Evolutionary conservation across 37 sponge, comb jelly and placozoan genomes (phyloP).

Genomic region (Spongilla lacustris): DNA sequence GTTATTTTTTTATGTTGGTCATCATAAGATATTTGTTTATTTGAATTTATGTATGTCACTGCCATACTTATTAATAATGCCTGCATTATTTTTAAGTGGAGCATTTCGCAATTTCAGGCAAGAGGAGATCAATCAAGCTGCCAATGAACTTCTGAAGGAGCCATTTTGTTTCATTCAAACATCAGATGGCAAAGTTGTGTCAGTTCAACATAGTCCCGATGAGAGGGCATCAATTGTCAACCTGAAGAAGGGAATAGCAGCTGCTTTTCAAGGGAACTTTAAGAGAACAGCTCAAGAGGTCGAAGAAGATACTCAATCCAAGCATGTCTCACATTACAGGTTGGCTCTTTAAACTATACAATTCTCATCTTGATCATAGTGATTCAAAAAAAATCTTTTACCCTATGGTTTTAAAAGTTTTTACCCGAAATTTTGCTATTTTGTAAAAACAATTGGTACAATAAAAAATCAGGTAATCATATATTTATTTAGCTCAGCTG

Average conservation of each 20-base stretch:
- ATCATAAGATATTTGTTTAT: too few relatives aligned
- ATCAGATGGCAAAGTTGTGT: conserved; percentile 43
- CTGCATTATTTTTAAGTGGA: too few relatives aligned
- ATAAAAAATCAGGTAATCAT: too few relatives aligned
- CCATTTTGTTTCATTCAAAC: conserved; percentile 44
- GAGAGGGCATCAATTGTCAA: conserved; percentile 23
- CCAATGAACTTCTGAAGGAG: not conserved
- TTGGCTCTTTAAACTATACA: not conserved
- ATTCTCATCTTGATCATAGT: too few relatives aligned
- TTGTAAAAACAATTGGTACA: too few relatives aligned
- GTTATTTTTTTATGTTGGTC: too few relatives aligned
- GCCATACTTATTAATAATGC: too few relatives aligned
- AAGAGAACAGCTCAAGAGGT: conserved; percentile 6
- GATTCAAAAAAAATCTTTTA: too few relatives aligned
- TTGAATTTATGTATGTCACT: too few relatives aligned
- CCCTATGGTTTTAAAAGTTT: too few relatives aligned
- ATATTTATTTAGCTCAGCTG: too few relatives aligned
- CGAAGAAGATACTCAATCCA: conserved; percentile 38
- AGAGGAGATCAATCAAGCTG: not conserved
- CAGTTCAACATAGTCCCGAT: conserved; percentile 7
- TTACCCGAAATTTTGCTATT: too few relatives aligned
- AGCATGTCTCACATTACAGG: conserved; percentile 33
- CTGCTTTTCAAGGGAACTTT: conserved; percentile 65
- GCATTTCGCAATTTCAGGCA: not conserved
- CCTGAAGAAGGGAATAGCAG: conserved; percentile 56